These are phyloP conservation scores for Xiphophorus couchianus DNA, from an alignment of 2,113 vertebrate species.

Conservation along the genomic window DNA sequence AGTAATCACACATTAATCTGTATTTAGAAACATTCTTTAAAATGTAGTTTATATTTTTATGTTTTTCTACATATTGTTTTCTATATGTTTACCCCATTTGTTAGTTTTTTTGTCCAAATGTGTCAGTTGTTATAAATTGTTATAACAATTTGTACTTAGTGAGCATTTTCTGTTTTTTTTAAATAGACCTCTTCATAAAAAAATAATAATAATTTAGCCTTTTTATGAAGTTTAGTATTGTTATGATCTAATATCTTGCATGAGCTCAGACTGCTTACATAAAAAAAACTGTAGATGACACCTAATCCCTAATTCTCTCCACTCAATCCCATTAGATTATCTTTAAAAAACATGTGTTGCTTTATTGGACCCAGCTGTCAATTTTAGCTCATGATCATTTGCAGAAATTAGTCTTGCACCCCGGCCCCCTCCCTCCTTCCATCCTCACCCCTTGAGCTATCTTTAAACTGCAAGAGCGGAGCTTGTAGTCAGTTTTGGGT, in stretches of 20 bases:
- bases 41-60: too few species aligned
- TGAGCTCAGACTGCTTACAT: conserved; percentile 5
- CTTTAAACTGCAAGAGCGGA: conserved; percentile 67
- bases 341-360: conserved; percentile 46
- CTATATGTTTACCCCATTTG: not conserved
- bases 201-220: not conserved
- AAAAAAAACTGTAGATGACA: conserved; percentile 24
- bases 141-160: not conserved
- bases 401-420: not conserved
- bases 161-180: not conserved
- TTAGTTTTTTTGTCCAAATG: not conserved
- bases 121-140: not conserved
- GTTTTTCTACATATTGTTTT: too few species aligned
- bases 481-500: conserved; percentile 63
- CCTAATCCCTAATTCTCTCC: conserved; percentile 38
- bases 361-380: conserved; percentile 52
- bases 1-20: not conserved
- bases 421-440: conserved; percentile 13
- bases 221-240: not conserved
- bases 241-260: not conserved
- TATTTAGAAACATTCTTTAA: too few species aligned
- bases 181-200: not conserved
- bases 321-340: conserved; percentile 40
- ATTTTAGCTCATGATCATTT: conserved; percentile 52
- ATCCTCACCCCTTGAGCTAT: conserved; percentile 54